phyloP scores from a whole-genome alignment of 23 tunicate species.

The Aplidium turbinatum region DNA sequence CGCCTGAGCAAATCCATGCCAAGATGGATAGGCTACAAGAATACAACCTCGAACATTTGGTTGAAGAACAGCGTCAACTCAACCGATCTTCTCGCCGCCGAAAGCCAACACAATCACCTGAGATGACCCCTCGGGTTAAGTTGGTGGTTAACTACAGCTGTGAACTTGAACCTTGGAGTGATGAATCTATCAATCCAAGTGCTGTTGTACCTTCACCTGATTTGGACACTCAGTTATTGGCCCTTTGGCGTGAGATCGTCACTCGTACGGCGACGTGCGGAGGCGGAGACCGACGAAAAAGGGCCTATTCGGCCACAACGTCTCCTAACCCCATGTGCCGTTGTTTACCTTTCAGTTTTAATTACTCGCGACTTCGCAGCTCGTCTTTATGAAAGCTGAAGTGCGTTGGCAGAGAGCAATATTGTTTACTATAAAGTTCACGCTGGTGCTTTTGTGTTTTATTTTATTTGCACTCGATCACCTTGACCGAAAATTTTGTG shows the following conservation, averaged over 20 bases:
- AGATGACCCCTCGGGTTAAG: constrained; percentile 29
- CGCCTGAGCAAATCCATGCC: constrained; percentile 25
- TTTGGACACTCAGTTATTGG: constrained; percentile 55
- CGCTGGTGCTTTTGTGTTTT: too few relatives aligned
- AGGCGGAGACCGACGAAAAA: constrained; percentile 45
- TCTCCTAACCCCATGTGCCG: constrained; percentile 61
- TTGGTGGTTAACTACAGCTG: constrained; percentile 81
- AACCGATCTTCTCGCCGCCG: constrained; percentile 36
- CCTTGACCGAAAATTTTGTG: too few relatives aligned
- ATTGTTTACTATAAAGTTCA: too few relatives aligned
- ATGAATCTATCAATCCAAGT: constrained; percentile 78
- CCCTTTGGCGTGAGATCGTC: constrained; percentile 87
- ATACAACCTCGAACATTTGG: constrained; percentile 74
- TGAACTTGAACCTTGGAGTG: constrained; percentile 91
- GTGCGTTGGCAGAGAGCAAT: too few relatives aligned
- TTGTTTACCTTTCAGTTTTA: constrained; percentile 73
- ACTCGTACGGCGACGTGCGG: constrained; percentile 82
- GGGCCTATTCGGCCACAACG: constrained; percentile 57
- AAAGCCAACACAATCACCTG: constrained; percentile 23
- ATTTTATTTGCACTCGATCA: too few relatives aligned
- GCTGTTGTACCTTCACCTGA: constrained; percentile 56
- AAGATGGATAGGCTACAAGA: constrained; percentile 44
- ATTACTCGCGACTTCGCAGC: constrained; percentile 79
- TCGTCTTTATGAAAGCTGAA: constrained; percentile 87
- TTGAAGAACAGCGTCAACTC: constrained; percentile 26